Evolutionary conservation across 2,113 vertebrate species (phyloP).

Genomic region (Chascanopsetta lugubris): DNA sequence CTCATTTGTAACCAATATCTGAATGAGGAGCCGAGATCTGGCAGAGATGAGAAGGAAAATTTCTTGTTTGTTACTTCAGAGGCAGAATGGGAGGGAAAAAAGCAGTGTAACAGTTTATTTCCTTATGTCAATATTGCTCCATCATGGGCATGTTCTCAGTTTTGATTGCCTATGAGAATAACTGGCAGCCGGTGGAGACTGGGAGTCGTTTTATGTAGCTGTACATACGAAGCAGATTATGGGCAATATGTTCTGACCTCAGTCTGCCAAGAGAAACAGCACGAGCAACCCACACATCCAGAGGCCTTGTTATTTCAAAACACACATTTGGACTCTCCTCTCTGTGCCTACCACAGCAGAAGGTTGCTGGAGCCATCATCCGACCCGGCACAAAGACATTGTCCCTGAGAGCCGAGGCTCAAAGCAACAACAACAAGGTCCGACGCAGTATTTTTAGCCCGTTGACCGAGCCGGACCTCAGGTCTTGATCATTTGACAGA

Average conservation of each 20-base stretch:
- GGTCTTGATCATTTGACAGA: constrained; percentile 31
- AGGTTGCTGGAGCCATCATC: constrained; percentile 52
- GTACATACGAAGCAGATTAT: constrained; percentile 67
- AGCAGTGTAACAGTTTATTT: constrained; percentile 50
- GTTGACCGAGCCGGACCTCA: constrained; percentile 24
- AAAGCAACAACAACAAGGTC: constrained; percentile 71
- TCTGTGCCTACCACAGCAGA: constrained; percentile 69
- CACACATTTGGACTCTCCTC: constrained; percentile 56
- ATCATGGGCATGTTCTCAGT: constrained; percentile 34
- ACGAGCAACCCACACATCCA: constrained; percentile 65
- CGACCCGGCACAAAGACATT: constrained; percentile 67
- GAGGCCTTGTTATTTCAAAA: constrained; percentile 73
- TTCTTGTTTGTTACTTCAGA: constrained; percentile 70
- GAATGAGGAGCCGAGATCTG: constrained; percentile 68
- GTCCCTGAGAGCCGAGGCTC: constrained; percentile 59
- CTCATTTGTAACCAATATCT: constrained; percentile 88
- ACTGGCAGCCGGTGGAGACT: constrained; percentile 38
- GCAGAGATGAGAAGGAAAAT: constrained; percentile 33
- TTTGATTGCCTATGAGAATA: constrained; percentile 60
- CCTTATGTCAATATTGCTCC: constrained; percentile 40
- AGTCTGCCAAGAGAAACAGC: constrained; percentile 71
- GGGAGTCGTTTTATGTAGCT: constrained; percentile 45
- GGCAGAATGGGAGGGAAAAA: constrained; percentile 35
- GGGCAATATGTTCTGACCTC: constrained; percentile 63
- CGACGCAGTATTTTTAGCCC: constrained; percentile 62